phyloP scores from a whole-genome alignment of 1,140 invertebrate genomes.

The Pseudomyrmex pallidus region DNA sequence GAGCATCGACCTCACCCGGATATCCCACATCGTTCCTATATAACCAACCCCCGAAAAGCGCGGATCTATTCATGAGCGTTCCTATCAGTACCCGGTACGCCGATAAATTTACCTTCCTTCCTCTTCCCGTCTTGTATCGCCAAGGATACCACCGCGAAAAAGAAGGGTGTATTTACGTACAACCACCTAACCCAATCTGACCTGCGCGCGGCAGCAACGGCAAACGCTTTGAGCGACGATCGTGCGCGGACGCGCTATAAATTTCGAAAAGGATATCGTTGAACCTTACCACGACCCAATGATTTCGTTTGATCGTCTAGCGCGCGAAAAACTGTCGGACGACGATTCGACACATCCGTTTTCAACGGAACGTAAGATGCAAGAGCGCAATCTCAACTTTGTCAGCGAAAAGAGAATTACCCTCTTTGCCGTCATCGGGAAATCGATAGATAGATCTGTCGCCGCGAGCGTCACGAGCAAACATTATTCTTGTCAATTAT shows the following conservation, averaged over 20 bases:
- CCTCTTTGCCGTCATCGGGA: background rate
- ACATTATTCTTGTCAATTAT: slow-evolving; percentile 14
- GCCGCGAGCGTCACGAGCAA: background rate
- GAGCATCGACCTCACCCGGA: slow-evolving; percentile 71
- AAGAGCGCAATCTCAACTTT: background rate
- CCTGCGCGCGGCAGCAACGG: slow-evolving; percentile 26
- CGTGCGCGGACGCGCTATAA: slow-evolving; percentile 55
- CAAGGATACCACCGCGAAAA: slow-evolving; percentile 42
- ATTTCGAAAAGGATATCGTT: slow-evolving; percentile 59
- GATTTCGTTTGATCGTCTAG: slow-evolving; percentile 71
- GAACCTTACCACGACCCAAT: slow-evolving; percentile 41
- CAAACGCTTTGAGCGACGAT: slow-evolving; percentile 27
- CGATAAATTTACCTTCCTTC: slow-evolving; percentile 78
- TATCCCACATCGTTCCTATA: slow-evolving; percentile 71
- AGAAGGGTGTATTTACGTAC: slow-evolving; percentile 66
- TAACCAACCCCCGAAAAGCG: slow-evolving; percentile 75
- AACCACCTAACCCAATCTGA: slow-evolving; percentile 50
- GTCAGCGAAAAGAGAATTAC: background rate
- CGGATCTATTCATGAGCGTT: slow-evolving; percentile 81
- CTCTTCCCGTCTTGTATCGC: slow-evolving; percentile 47
- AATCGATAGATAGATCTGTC: background rate
- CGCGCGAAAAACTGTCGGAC: slow-evolving; percentile 10
- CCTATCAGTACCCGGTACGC: slow-evolving; percentile 74
- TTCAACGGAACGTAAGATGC: background rate
- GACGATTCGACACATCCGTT: slow-evolving; percentile 1